Base-by-base conservation (phyloP, 2,888 invertebrate species). In the Sylvicola cinctus region DNA sequence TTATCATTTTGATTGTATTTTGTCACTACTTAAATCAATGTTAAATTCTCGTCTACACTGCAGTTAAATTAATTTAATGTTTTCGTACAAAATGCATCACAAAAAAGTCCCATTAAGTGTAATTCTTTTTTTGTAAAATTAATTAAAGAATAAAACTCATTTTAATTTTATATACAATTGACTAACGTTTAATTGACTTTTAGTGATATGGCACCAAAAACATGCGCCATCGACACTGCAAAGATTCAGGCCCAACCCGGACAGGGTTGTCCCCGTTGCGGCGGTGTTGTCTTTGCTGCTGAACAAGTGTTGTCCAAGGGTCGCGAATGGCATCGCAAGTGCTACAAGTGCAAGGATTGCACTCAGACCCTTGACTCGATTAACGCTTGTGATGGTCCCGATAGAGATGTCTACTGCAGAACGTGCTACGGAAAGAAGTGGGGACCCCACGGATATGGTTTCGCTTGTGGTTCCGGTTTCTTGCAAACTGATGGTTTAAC, bases 371-470 rank as follows among this genome's bases (percentile, higher is more conserved):
- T 96, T 47, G 95, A 95, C 55, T 93, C 91, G 34, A 88, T 90
- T 54, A 90, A 83, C 49, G 90, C 90, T 45, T 88, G 90, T 51
- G 91, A 93, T 52, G 87, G 85, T 31, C 93, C 93, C 35, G 84
- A 91, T 49, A 71, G 71, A 41, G 85, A 90, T 46, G 78, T 95
- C 41, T 95, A 87, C 62, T 95, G 95, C 65, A 91, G 87, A 62
- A 84, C 85, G 50, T 96, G 95, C 62, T 93, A 96, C 58, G 91
- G 91, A 49, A 88, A 91, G 63, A 91, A 87, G 60, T 93, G 83
- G 78, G 95, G 93, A 48, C 93, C 93, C 35, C 93, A 93, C 57
- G 88, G 88, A 40, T 91, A 90, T 52, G 91, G 91, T 38, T 91
- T 88, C 54, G 91, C 90, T 42, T 85, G 84, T 52, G 91, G 91